Evolutionary conservation across 2,797 vertebrate genomes (phyloP), one percentile per base, ranked within the genome.

Genomic region (Pangasius djambal): DNA sequence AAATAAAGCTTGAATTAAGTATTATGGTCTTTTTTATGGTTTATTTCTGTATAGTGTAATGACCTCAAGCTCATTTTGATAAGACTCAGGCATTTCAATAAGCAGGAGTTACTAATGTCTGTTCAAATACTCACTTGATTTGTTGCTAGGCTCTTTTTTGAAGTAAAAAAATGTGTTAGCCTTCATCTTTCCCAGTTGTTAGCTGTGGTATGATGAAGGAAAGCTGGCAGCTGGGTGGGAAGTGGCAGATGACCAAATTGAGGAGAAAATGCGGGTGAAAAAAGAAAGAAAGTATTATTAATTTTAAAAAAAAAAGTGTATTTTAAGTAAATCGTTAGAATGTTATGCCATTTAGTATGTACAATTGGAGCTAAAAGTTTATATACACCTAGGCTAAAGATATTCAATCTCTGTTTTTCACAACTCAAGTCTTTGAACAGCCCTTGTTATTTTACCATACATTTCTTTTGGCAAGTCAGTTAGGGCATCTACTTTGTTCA

Each of bases 1-100:
- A 85, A 88, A 85, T 85, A 88, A 88, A 84, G 83, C 63, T 69
- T 69, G 83, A 69, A 22, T 67, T 20, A 50, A 22, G 9, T 52
- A 2, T 48, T 4, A 6, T 16, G 10, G 9, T 61, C 10, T 40
- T 65, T 67, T 67, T 65, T 65, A n/a, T 18, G 34, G 6, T 25
- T 82, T 44, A 82, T 61, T 82, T 82, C 34, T 61, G 55, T 40
- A 25, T 40, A 34, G 12, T 15, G 20, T 25, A 37, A 63, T 63
- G 59, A 7, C 12, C 3, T 59, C 6, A 10, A 8, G 3, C 0
- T 63, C 13, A 15, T 44, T 59, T 37, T 37, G 18, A 20, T 81
- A 22, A 40, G 34, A 40, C 18, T 9, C 4, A 25, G 2, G 34
- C 16, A 31, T 57, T 37, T 40, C 34, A 40, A 25, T 40, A 37